A percentile compares a stretch with the other conserved stretches of the same genome.
Conservation (phyloP, 1,140 invertebrate species). For the Drosophila arawakana region DNA sequence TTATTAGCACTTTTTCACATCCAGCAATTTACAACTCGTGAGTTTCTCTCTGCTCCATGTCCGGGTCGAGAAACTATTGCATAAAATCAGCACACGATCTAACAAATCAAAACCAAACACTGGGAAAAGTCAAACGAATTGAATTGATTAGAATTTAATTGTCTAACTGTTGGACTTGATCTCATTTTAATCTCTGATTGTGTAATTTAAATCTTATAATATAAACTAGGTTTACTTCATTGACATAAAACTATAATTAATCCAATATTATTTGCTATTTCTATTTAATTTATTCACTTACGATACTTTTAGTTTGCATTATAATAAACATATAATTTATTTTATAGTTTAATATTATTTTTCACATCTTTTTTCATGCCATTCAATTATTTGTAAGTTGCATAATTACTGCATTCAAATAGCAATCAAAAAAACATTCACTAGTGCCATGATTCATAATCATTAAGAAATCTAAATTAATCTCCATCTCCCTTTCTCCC, state of each 20-base stretch:
- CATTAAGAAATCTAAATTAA: conserved; percentile 10
- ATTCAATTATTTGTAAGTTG: conserved; percentile 2
- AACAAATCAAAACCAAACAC: not conserved
- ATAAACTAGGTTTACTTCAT: not conserved
- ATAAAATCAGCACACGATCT: not conserved
- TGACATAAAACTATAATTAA: too few species aligned
- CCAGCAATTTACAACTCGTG: not conserved
- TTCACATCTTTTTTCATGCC: not conserved
- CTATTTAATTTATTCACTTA: too few species aligned
- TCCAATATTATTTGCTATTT: too few species aligned
- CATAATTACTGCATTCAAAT: conserved; percentile 15
- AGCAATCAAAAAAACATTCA: conserved; percentile 8
- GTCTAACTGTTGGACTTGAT: not conserved
- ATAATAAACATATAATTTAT: not conserved
- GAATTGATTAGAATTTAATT: not conserved
- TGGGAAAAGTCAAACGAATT: not conserved
- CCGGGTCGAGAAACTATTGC: not conserved
- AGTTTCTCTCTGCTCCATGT: not conserved
- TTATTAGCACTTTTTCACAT: conserved; percentile 58
- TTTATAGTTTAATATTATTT: not conserved
- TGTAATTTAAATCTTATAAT: not conserved
- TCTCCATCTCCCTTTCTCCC: not conserved
- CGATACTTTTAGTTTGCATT: too few species aligned
- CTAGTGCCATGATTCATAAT: not conserved
- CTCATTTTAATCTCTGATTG: not conserved